Base-by-base conservation (phyloP, 2,797 vertebrate species). In the Halcyon chelicuti region DNA sequence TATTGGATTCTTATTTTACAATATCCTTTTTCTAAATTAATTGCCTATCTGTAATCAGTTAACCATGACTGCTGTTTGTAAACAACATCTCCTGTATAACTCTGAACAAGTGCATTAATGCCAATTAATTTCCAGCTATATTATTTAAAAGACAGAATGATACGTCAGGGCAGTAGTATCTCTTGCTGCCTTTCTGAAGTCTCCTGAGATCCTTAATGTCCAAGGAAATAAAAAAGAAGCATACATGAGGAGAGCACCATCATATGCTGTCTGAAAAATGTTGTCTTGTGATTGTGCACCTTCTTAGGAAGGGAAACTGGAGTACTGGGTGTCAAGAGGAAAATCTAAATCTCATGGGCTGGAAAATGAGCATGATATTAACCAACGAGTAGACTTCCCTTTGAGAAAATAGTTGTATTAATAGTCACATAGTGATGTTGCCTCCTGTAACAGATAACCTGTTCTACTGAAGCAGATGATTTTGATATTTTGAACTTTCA, bases 21-120 rank as follows among this genome's bases (percentile, higher is more conserved):
- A 72, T 89, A 95, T 62, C 14, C 65, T 94, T 96, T 97, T 90
- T 86, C 86, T 87, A 91, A 96, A 96, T 96, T 97, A 98, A 96
- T 97, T 97, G 81, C 87, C 67, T 81, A 61, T 94, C 86, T 17
- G 17, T 62, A 96, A 94, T 96, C 96, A 97, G 87, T 83, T 93
- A 96, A 72, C 86, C 91, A 28, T 90, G 70, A 72, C 92, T 97
- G 49, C 58, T 94, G 73, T 96, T 96, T 91, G 77, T 87, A 93
- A 95, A 86, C 67, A 95, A 87, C 93, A 73, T 94, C 82, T 95
- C 54, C 28, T 57, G 51, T 91, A 94, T 79, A 94, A 66, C 76
- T 96, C 86, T 63, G 91, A 91, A 90, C 58, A 93, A 93, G 61
- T 94, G 65, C 95, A 95, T 93, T 91, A 95, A 81, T 81, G 82